Base-by-base conservation (phyloP, 2,113 vertebrate species). In the Hemichromis elongatus region DNA sequence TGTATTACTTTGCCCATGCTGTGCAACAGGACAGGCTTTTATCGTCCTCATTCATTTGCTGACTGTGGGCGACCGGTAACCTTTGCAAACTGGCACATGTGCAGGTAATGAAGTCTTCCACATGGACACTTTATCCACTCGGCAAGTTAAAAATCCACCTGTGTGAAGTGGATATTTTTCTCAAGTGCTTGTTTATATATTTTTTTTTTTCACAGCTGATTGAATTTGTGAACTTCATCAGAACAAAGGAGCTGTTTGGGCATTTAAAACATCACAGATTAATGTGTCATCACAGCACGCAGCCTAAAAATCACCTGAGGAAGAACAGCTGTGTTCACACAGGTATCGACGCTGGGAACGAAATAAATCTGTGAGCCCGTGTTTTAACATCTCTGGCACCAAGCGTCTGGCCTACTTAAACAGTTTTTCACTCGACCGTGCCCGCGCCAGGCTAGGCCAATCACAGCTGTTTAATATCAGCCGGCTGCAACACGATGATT, bases 1-100 rank as follows among this genome's bases (percentile, higher is more conserved):
- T 75, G 84, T 86, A 92, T 93, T 93, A 89, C 70, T 87, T 84
- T 86, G 84, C 79, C 86, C 81, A 83, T 80, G 91, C 89, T 89
- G 92, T 88, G 92, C 86, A 79, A 55, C 52, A 30, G 73, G 82
- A 90, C 90, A 87, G 77, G 26, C 81, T 87, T 92, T 92, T 82
- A 93, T 93, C 89, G 77, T 84, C 85, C 53, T 63, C 55, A 57
- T 91, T 94, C 70, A 82, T 87, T 86, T 84, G 91, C 59, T 91
- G 82, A 93, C 89, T 55, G 80, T 68, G 90, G 80, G 88, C 82
- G 66, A 88, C 79, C 5, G 42, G 84, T 89, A 84, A 88, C 81
- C 80, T 87, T 90, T 83, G 79, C 77, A 83, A 70, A 82, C 84
- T 68, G 19, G 35, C 40, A 66, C 56, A 77, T 78, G 70, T 24